Evolutionary conservation across 2,888 invertebrate genomes (phyloP).

Genomic region (Bedellia somnulentella): DNA sequence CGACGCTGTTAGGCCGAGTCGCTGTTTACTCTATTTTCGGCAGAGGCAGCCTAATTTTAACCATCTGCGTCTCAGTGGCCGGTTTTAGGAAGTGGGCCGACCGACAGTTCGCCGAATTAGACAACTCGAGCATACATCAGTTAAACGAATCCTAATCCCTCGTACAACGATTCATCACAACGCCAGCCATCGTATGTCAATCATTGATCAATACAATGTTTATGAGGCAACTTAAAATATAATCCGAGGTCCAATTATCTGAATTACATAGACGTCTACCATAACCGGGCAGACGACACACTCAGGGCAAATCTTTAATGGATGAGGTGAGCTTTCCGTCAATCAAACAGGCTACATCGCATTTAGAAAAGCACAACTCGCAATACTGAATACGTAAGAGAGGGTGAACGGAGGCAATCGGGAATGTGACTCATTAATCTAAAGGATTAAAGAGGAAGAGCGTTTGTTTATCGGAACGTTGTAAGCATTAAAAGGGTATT

Average conservation of each 20-base stretch:
- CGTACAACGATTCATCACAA: not conserved
- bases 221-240: slow-evolving; percentile 28
- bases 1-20: too few relatives aligned
- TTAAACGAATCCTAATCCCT: too few relatives aligned
- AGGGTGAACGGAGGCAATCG: slow-evolving; percentile 19
- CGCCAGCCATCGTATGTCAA: slow-evolving; percentile 20
- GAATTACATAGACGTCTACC: slow-evolving; percentile 44
- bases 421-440: slow-evolving; percentile 33
- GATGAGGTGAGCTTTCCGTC: slow-evolving; percentile 50
- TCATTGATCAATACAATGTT: slow-evolving; percentile 42
- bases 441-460: slow-evolving; percentile 12
- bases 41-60: slow-evolving; percentile 49
- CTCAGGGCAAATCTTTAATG: slow-evolving; percentile 53
- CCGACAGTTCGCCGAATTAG: slow-evolving; percentile 31
- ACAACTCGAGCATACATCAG: not conserved
- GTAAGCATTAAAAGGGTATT: slow-evolving; percentile 12
- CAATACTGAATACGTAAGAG: slow-evolving; percentile 23
- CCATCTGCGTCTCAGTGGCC: slow-evolving; percentile 53
- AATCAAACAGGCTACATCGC: slow-evolving; percentile 50
- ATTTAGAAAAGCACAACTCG: slow-evolving; percentile 30
- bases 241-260: slow-evolving; percentile 46
- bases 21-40: slow-evolving; percentile 54
- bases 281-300: slow-evolving; percentile 32
- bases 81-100: slow-evolving; percentile 57
- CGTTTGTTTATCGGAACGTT: slow-evolving; percentile 1